Evolutionary conservation across 2,797 vertebrate genomes (phyloP).

Genomic region (Alosa sapidissima): DNA sequence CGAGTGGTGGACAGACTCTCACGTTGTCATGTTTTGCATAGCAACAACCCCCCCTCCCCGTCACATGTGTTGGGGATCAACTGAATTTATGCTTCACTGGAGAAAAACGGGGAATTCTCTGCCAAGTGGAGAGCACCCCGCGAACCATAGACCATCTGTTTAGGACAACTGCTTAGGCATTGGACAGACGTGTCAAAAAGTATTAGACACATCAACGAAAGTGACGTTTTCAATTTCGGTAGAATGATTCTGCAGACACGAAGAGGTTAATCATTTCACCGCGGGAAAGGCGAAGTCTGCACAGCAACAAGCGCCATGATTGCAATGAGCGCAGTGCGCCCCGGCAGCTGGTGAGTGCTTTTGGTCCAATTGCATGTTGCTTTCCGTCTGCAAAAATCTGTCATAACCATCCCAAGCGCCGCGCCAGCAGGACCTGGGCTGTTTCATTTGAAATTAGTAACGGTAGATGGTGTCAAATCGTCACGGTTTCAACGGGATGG

Average conservation of each 20-base stretch:
- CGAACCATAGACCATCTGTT: neutral
- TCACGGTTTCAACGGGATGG: neutral
- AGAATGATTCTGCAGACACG: constrained; percentile 28
- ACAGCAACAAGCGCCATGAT: constrained; percentile 85
- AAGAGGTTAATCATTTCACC: constrained; percentile 70
- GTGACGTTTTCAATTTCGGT: neutral
- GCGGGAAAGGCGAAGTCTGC: constrained; percentile 74
- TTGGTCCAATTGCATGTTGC: constrained; percentile 72
- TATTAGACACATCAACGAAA: neutral
- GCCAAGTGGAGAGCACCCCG: neutral
- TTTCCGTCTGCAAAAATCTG: constrained; percentile 73
- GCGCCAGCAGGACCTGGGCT: constrained; percentile 62
- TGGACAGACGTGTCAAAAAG: neutral
- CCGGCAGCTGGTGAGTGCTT: constrained; percentile 78
- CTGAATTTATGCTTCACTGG: constrained; percentile 47
- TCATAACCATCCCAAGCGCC: constrained; percentile 63
- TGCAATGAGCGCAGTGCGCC: constrained; percentile 77
- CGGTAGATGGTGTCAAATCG: neutral
- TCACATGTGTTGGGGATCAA: constrained; percentile 54
- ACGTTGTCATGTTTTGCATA: constrained; percentile 80
- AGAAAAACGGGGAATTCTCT: constrained; percentile 56
- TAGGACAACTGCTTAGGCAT: neutral
- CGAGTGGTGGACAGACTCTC: constrained; percentile 68
- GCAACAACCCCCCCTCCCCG: constrained; percentile 68
- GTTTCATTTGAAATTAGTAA: constrained; percentile 19